Evolutionary conservation across 2,113 vertebrate species (phyloP).

Genomic region (Manacus vitellinus): DNA sequence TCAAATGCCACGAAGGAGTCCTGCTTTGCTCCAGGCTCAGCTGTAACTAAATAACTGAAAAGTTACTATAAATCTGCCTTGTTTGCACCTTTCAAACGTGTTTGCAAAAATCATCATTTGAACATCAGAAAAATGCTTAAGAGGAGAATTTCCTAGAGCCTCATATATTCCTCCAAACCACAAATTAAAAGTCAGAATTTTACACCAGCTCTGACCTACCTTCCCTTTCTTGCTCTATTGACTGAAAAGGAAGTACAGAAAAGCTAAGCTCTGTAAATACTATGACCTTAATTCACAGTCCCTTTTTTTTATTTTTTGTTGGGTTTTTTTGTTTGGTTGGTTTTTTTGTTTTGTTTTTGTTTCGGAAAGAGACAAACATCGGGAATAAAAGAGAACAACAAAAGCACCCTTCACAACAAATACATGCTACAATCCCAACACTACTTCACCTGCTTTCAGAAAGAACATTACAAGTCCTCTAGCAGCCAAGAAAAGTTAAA

Average conservation of each 20-base stretch:
- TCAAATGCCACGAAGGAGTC: background rate
- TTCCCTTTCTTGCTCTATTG: background rate
- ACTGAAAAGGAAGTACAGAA: background rate
- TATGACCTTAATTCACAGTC: background rate
- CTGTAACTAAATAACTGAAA: background rate
- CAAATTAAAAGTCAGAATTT: background rate
- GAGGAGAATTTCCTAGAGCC: background rate
- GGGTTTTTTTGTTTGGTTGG: background rate
- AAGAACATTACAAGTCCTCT: background rate
- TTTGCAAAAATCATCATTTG: background rate
- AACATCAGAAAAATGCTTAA: background rate
- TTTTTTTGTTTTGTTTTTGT: background rate
- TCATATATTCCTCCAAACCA: background rate
- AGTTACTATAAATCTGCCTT: background rate
- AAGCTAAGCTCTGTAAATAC: background rate
- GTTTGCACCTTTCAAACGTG: background rate
- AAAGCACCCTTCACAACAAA: background rate
- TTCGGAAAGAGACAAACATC: background rate
- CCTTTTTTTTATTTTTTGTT: background rate
- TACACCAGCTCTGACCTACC: background rate
- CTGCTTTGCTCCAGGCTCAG: background rate
- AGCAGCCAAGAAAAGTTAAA: background rate
- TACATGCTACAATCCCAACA: background rate
- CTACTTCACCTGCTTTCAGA: background rate
- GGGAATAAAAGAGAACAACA: background rate